phyloP scores from a whole-genome alignment of 2,113 vertebrate species.

The Quiscalus mexicanus region DNA sequence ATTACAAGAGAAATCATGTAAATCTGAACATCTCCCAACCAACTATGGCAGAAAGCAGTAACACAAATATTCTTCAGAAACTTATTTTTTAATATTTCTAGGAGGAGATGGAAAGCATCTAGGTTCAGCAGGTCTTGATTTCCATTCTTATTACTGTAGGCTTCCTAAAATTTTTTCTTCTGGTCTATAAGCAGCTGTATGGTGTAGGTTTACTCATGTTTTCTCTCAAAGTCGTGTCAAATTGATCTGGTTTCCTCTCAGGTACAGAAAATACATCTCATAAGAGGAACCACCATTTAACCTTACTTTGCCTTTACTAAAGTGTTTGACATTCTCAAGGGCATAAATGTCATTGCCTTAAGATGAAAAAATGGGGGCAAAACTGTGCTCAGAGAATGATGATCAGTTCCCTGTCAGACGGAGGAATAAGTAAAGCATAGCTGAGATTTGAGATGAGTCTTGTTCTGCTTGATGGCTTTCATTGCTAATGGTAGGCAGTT shows the following conservation, averaged over 20 bases:
- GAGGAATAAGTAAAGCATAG: background rate
- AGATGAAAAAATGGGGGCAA: background rate
- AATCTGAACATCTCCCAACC: background rate
- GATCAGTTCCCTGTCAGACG: background rate
- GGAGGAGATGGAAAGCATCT: background rate
- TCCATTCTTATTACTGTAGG: background rate
- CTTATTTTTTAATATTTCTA: background rate
- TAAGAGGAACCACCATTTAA: background rate
- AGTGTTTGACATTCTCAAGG: background rate
- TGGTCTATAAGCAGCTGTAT: background rate
- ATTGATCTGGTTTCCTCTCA: background rate
- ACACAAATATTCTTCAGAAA: background rate
- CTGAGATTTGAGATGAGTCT: background rate
- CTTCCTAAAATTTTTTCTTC: background rate
- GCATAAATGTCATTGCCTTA: background rate
- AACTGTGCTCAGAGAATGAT: background rate
- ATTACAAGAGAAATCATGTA: background rate
- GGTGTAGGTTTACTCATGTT: accelerated
- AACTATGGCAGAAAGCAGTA: background rate
- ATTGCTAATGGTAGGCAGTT: background rate
- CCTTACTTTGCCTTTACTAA: background rate
- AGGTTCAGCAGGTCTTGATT: background rate
- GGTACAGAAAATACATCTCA: background rate
- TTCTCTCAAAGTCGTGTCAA: background rate
- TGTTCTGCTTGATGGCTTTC: background rate